Percentiles rank a stretch among this genome's conserved stretches.
These are phyloP conservation scores for Pilophorus perplexus DNA, from an alignment of 2,888 invertebrate genomes.

Conservation along the genomic window DNA sequence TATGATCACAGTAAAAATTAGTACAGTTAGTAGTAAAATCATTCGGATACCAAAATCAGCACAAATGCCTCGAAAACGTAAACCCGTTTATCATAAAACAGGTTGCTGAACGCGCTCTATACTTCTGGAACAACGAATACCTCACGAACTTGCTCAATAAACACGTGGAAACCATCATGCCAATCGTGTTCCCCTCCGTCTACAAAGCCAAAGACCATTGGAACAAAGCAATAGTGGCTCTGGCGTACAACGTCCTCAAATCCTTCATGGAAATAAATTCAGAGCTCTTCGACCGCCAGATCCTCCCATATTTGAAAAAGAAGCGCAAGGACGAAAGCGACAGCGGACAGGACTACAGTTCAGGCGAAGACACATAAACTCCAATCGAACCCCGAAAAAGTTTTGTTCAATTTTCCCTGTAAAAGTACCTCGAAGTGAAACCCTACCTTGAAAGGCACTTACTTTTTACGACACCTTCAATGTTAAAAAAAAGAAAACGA, in stretches of 20 bases:
- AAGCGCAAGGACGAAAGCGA: neutral
- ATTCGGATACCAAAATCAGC: no score
- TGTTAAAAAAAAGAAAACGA: no score
- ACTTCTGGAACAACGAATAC: slow-evolving; percentile 85
- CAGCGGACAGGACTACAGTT: slow-evolving; percentile 11
- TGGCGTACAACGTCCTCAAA: slow-evolving; percentile 34
- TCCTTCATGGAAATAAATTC: slow-evolving; percentile 25
- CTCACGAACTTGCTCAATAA: slow-evolving; percentile 77
- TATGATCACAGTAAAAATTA: no score
- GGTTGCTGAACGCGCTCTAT: slow-evolving; percentile 80
- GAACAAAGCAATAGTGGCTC: slow-evolving; percentile 28
- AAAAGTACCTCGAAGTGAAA: no score
- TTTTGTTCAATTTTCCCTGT: no score
- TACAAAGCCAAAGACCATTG: slow-evolving; percentile 29
- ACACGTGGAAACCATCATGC: slow-evolving; percentile 9
- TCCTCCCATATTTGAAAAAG: slow-evolving; percentile 16
- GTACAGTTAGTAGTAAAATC: no score
- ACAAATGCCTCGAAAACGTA: no score
- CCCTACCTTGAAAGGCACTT: no score
- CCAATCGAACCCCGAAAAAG: no score
- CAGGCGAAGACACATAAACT: slow-evolving; percentile 10
- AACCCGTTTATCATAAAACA: no score
- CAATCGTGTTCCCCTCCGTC: slow-evolving; percentile 21
- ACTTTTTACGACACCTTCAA: no score
- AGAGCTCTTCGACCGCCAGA: neutral